phyloP scores from a whole-genome alignment of 2,113 vertebrate genomes.

The Prolemur simus region DNA sequence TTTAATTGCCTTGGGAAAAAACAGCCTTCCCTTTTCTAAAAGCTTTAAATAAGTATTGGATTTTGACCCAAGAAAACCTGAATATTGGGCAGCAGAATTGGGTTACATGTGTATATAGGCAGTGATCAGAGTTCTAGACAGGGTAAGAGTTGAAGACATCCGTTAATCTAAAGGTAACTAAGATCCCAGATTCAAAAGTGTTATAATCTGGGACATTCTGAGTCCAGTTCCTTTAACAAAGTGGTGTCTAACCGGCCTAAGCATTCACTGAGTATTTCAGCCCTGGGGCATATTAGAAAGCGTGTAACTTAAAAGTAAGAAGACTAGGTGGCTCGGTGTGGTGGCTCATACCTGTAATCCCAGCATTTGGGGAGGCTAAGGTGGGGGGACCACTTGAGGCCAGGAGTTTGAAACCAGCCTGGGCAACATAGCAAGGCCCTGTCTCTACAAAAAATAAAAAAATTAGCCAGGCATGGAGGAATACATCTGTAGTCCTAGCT shows the following conservation, averaged over 20 bases:
- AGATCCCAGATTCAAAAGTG: neutral
- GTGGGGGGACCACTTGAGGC: no score
- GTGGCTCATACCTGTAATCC: no score
- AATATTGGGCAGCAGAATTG: neutral
- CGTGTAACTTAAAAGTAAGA: neutral
- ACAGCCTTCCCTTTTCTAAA: neutral
- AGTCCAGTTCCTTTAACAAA: neutral
- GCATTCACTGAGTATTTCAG: neutral
- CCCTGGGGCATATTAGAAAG: constrained; percentile 7
- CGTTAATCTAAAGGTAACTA: neutral
- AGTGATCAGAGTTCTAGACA: neutral
- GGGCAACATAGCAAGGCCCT: no score
- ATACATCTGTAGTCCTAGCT: no score
- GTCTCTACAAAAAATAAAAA: no score
- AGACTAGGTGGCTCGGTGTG: no score
- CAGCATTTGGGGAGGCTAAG: no score
- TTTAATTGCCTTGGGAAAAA: neutral
- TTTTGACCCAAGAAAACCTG: constrained; percentile 33
- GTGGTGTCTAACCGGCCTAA: neutral
- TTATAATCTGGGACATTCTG: neutral
- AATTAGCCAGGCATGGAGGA: no score
- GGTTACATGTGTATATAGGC: neutral
- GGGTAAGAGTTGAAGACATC: neutral
- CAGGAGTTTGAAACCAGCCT: no score
- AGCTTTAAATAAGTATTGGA: neutral